phyloP scores from a whole-genome alignment of 2,888 invertebrate species.

The Eristalinus sepulchralis region DNA sequence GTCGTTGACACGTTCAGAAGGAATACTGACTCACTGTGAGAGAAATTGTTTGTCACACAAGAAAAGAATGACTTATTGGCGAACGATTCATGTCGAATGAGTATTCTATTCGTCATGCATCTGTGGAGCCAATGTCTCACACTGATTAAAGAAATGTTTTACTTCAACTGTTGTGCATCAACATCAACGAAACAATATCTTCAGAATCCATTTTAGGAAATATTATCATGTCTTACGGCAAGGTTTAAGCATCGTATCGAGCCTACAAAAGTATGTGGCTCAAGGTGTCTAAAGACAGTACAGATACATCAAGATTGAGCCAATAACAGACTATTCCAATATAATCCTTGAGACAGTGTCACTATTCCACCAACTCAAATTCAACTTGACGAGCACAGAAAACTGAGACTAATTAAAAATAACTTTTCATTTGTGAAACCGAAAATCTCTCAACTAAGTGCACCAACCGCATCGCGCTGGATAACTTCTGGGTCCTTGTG shows the following conservation, averaged over 20 bases:
- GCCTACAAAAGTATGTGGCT: too few species aligned
- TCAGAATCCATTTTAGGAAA: too few species aligned
- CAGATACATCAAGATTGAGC: too few species aligned
- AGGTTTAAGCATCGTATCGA: too few species aligned
- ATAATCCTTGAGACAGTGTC: neutral
- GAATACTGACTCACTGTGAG: too few species aligned
- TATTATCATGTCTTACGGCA: too few species aligned
- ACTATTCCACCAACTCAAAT: neutral
- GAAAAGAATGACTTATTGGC: neutral
- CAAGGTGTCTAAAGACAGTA: too few species aligned
- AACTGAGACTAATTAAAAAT: constrained; percentile 21
- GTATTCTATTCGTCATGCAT: neutral
- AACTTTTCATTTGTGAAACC: neutral
- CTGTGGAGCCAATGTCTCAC: neutral
- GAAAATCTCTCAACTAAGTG: neutral
- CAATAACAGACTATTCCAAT: neutral
- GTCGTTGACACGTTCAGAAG: too few species aligned
- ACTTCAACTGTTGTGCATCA: too few species aligned
- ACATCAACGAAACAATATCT: too few species aligned
- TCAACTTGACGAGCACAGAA: neutral
- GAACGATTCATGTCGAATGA: neutral
- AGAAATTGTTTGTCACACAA: neutral
- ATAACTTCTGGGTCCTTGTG: neutral
- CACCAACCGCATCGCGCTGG: neutral
- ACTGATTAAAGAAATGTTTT: too few species aligned